These are phyloP conservation scores for Daphoenositta chrysoptera DNA, from an alignment of 2,113 vertebrate genomes.

Conservation along the genomic window DNA sequence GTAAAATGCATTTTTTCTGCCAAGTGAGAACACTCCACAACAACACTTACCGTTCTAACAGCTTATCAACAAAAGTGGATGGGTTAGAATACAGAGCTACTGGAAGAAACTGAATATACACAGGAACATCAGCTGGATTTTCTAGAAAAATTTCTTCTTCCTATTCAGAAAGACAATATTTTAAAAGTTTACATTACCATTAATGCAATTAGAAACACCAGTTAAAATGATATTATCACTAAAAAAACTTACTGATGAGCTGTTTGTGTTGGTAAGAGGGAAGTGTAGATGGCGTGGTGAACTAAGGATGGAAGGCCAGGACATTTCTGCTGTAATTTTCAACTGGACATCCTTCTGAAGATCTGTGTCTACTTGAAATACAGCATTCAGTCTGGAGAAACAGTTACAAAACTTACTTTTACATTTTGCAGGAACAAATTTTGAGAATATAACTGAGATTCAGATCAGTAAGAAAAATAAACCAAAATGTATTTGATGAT, in stretches of 20 bases:
- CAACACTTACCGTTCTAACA: constrained; percentile 82
- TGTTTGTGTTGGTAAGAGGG: constrained; percentile 93
- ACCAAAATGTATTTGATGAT: not conserved
- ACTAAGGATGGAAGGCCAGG: constrained; percentile 89
- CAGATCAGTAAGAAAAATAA: not conserved
- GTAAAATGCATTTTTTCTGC: not conserved
- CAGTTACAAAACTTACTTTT: not conserved
- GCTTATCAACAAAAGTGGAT: constrained; percentile 83
- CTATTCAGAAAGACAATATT: constrained; percentile 66
- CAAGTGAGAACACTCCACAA: not conserved
- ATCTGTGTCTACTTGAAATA: constrained; percentile 96
- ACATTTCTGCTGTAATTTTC: constrained; percentile 86
- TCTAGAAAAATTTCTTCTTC: constrained; percentile 90
- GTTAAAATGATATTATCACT: not conserved
- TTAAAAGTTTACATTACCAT: not conserved
- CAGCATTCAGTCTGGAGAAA: constrained; percentile 77
- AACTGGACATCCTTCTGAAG: constrained; percentile 92
- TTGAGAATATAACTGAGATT: not conserved
- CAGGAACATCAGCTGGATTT: constrained; percentile 89
- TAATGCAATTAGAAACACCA: not conserved
- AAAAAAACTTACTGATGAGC: constrained; percentile 88
- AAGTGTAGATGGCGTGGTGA: constrained; percentile 83
- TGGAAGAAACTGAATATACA: constrained; percentile 89
- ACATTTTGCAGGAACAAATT: not conserved
- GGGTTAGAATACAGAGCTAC: constrained; percentile 89